Evolutionary conservation across 2,113 vertebrate genomes (phyloP).

Genomic region (Stictonetta naevosa): DNA sequence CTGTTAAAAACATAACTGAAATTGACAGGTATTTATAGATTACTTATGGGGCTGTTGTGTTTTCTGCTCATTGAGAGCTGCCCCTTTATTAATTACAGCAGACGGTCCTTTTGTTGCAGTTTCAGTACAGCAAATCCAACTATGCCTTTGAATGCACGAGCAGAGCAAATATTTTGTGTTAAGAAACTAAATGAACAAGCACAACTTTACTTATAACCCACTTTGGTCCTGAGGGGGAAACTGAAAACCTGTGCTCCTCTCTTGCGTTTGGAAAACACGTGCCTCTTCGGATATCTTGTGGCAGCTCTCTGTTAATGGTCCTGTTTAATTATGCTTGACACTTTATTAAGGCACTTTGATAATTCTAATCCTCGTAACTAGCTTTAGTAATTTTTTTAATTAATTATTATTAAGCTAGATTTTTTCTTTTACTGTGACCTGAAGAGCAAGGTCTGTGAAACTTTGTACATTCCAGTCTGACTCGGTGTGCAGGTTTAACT

Average conservation of each 20-base stretch:
- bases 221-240: background rate
- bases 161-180: background rate
- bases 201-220: background rate
- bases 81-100: background rate
- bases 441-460: conserved; percentile 27
- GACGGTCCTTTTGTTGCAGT: background rate
- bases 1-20: background rate
- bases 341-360: conserved; percentile 71
- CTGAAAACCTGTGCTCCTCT: background rate
- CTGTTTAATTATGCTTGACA: conserved; percentile 56
- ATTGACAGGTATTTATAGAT: background rate
- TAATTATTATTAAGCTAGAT: background rate
- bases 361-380: conserved; percentile 43
- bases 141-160: background rate
- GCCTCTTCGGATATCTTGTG: background rate
- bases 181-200: conserved; percentile 13
- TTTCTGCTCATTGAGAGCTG: background rate
- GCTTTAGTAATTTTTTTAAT: background rate
- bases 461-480: background rate
- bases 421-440: conserved; percentile 32
- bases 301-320: conserved; percentile 36
- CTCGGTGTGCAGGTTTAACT: background rate
- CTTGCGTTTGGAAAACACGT: background rate
- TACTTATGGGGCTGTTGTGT: background rate
- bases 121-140: background rate